Evolutionary conservation across 1,140 invertebrate species (phyloP), one percentile per base, ranked within the genome.

Genomic region (Probaryconus sp.): DNA sequence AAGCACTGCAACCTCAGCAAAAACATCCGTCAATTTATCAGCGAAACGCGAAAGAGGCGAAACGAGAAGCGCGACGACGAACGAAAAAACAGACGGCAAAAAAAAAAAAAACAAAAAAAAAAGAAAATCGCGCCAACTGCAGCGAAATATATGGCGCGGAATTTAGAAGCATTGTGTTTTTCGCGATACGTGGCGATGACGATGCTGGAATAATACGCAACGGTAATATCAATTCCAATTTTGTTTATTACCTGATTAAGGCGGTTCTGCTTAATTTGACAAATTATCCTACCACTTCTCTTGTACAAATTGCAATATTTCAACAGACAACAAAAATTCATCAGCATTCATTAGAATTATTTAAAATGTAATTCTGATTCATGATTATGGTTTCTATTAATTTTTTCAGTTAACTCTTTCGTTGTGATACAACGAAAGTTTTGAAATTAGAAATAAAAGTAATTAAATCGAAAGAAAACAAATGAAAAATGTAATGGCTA

Each of bases 21-120:
- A 73, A 73, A 73, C 70, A 61, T 14, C 45, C 70, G 55, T 73
- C 70, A 73, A 73, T 73, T 73, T 73, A 73, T 67, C 70, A 73
- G 28, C 33, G 37, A 37, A 60, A 67, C 48, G 61, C 61, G 55
- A 67, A 72, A 73, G 47, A 55, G 70, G 61, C 55, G 42, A 64
- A 64, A 64, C 64, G 64, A 53, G 28, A 17, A 68, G 69, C 30
- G 47, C 61, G 48, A 67, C 55, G 69, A 60, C 69, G 64, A 72
- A 64, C 47, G 14, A 69, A 56, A 56, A 58, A 53, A 30, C 11
- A 35, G 11, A 45, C 28, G 28, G 6, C 26, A 33, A 67, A 33
- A 18, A 61, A 73, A 67, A 24, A 73, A 67, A 72, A 45, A 18
- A 47, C n/a, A 33, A 18, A 61, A 73, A 67, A 24, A 73, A 67